Conservation (phyloP, 2,888 invertebrate species). For the Agrochola circellaris region DNA sequence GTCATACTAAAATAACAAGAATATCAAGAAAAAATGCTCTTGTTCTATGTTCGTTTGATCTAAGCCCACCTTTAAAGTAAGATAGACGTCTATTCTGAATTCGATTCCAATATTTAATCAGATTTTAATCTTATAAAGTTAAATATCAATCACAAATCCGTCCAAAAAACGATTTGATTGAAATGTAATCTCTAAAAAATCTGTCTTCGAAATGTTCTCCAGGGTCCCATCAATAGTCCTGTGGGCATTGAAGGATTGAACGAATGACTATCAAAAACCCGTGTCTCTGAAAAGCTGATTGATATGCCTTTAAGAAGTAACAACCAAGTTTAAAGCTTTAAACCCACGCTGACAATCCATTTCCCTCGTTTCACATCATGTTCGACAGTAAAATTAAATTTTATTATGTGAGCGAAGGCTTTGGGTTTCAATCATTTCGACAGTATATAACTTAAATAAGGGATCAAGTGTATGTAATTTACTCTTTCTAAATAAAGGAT, state of each 20-base stretch:
- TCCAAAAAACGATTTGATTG: constrained; percentile 21
- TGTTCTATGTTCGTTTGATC: not conserved
- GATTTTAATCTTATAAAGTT: constrained; percentile 1
- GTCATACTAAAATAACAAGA: not conserved
- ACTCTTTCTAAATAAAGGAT: not conserved
- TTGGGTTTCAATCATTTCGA: not conserved
- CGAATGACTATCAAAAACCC: constrained; percentile 39
- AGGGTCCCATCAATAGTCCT: constrained; percentile 28
- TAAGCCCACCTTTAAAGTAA: not conserved
- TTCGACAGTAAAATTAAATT: constrained; percentile 26
- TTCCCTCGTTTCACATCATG: not conserved
- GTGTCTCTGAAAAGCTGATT: constrained; percentile 39
- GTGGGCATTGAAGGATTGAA: constrained; percentile 46
- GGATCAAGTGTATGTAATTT: not conserved
- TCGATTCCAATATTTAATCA: not conserved
- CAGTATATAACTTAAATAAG: not conserved
- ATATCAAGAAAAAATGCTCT: not conserved
- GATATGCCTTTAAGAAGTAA: constrained; percentile 39
- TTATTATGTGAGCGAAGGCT: not conserved
- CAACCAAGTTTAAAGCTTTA: constrained; percentile 24
- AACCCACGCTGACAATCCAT: constrained; percentile 2
- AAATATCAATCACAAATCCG: constrained; percentile 13
- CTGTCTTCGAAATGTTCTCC: constrained; percentile 21
- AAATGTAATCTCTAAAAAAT: constrained; percentile 37
- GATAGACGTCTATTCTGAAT: not conserved